Evolutionary conservation across 2,113 vertebrate species (phyloP), one percentile per base, ranked within the genome.

Genomic region (Addax nasomaculatus): DNA sequence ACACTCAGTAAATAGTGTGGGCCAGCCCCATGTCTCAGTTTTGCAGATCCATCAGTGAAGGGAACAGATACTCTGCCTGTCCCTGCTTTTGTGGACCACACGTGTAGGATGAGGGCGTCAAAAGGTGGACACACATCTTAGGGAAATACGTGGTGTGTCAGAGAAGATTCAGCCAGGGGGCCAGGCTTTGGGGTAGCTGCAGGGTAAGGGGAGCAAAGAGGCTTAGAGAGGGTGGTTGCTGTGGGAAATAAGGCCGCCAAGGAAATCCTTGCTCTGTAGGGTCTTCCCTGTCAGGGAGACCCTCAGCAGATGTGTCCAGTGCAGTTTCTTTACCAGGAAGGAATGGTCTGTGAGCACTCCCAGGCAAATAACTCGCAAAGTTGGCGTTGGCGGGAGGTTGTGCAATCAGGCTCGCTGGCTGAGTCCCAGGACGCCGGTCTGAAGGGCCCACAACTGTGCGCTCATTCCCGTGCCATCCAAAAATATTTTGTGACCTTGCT

Each of bases 401-500:
- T 98, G 98, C 96, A 98, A 86, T 60, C 3, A 94, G 91, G 76
- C 57, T 5, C 21, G 51, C 95, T 97, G 81, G 94, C 97, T 36
- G 39, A 29, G 81, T 39, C 14, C 92, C 45, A 96, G 96, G 51
- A 39, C 58, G 90, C 11, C 29, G 3, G 45, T 90, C 79, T 14
- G 80, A 95, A 94, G 92, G 86, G 97, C 88, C 98, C 95, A 95
- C 80, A 94, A 97, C 97, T 98, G 90, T 93, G 98, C 92, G 96
- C 60, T 95, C 62, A 4, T 80, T 86, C 97, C 79, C 95, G 36
- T 86, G 92, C 80, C 93, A 97, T 98, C 97, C 96, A 89, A 95
- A 98, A 98, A 97, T 97, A 96, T 43, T 83, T 96, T 96, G 97
- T 97, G 96, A 97, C 94, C 97, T 98, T 98, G 98, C 96, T 55